Evolutionary conservation across 2,113 vertebrate genomes (phyloP).

Genomic region (Agapornis roseicollis): DNA sequence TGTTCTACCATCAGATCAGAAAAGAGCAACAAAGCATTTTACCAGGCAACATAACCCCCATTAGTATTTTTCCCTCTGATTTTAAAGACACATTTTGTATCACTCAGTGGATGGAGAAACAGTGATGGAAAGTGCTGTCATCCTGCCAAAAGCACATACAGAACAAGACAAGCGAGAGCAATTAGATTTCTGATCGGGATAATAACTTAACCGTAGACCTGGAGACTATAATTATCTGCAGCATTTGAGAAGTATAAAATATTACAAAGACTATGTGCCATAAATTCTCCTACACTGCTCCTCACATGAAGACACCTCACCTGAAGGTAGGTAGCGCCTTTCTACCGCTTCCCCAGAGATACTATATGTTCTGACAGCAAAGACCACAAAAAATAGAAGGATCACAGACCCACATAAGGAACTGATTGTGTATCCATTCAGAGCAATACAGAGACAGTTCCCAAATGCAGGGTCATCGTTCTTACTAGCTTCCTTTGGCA

Average conservation of each 20-base stretch:
- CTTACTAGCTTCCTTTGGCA: neutral
- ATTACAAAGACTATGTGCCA: neutral
- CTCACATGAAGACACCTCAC: neutral
- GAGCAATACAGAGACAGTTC: neutral
- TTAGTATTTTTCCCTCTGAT: conserved; percentile 16
- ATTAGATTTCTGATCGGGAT: conserved; percentile 67
- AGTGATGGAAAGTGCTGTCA: conserved; percentile 52
- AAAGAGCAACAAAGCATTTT: conserved; percentile 21
- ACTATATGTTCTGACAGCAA: neutral
- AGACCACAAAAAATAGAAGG: neutral
- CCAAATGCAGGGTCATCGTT: neutral
- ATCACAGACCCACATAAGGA: neutral
- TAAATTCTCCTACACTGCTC: neutral
- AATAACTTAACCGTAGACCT: too few species aligned
- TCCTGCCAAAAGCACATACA: conserved; percentile 45
- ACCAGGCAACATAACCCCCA: neutral
- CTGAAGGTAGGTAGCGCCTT: neutral
- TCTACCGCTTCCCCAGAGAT: neutral
- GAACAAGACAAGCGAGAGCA: conserved; percentile 65
- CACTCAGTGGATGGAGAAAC: conserved; percentile 5
- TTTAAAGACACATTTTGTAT: conserved; percentile 38
- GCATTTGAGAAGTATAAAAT: too few species aligned
- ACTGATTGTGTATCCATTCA: neutral
- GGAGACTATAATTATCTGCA: too few species aligned
- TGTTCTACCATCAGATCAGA: neutral